Conservation (phyloP, 2,888 invertebrate genomes). For the Chaetogeoica ovagalla region DNA sequence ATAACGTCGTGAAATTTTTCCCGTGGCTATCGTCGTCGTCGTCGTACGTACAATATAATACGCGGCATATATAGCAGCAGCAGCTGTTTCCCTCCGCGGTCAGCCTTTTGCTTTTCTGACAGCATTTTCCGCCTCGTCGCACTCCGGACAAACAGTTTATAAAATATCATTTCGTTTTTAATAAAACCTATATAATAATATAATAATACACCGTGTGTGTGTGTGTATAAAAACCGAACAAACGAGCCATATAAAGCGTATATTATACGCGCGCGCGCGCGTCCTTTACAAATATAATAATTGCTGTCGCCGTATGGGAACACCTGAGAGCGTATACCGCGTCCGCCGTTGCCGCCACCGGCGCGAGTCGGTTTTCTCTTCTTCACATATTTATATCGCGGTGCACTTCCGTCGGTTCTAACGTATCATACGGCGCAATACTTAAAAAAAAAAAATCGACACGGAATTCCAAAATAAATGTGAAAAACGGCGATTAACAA, state of each 20-base stretch:
- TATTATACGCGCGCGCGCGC: background rate
- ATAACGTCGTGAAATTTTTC: constrained; percentile 32
- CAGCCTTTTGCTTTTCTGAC: constrained; percentile 14
- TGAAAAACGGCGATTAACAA: too few relatives aligned
- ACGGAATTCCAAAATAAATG: too few relatives aligned
- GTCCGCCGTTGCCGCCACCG: background rate
- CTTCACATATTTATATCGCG: too few relatives aligned
- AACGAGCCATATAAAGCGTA: background rate
- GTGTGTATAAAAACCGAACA: constrained; percentile 24
- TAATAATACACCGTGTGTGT: constrained; percentile 26
- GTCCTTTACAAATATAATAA: constrained; percentile 51
- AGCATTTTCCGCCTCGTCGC: constrained; percentile 48
- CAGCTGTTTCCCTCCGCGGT: background rate
- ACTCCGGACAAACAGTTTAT: constrained; percentile 51
- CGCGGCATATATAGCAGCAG: background rate
- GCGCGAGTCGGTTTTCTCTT: background rate
- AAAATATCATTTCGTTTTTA: constrained; percentile 50
- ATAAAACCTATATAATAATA: constrained; percentile 44
- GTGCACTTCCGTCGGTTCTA: background rate
- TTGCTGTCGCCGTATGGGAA: background rate
- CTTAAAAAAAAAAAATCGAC: too few relatives aligned
- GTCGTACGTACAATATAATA: too few relatives aligned
- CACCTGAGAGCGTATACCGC: constrained; percentile 3
- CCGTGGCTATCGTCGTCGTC: background rate
- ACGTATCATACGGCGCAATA: background rate